These are phyloP conservation scores for Heteractis magnifica DNA, from an alignment of 92 coral and sea anemone species.

Conservation along the genomic window DNA sequence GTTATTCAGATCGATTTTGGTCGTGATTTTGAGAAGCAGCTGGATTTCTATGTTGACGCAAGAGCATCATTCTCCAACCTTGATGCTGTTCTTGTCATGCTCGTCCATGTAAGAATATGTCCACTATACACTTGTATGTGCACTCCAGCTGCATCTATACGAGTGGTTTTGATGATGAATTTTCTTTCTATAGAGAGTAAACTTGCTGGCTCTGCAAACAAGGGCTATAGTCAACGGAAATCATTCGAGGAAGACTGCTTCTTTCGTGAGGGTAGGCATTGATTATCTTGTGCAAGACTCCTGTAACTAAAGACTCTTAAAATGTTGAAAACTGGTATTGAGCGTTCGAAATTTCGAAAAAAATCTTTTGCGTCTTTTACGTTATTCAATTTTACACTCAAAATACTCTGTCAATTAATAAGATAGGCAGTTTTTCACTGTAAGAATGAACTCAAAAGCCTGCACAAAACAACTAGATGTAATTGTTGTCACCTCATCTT, in stretches of 20 bases:
- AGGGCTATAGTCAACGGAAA: conserved; percentile 88
- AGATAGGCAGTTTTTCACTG: too few relatives aligned
- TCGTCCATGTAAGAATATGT: conserved; percentile 68
- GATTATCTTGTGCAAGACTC: not conserved
- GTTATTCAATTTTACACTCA: too few relatives aligned
- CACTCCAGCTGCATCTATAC: not conserved
- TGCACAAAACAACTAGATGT: too few relatives aligned
- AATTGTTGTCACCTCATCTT: too few relatives aligned
- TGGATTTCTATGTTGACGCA: conserved; percentile 94
- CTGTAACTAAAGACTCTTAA: too few relatives aligned
- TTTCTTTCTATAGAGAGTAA: conserved; percentile 63
- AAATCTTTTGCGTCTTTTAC: too few relatives aligned
- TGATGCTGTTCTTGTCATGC: conserved; percentile 83
- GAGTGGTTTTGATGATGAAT: not conserved
- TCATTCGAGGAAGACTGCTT: conserved; percentile 96
- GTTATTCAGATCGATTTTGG: conserved; percentile 84
- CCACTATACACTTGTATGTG: not conserved
- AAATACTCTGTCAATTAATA: too few relatives aligned
- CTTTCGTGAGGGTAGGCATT: conserved; percentile 79
- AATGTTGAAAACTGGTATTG: not conserved
- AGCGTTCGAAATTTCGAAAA: not conserved
- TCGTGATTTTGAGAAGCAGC: conserved; percentile 98
- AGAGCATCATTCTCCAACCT: conserved; percentile 94
- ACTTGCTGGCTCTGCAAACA: conserved; percentile 84
- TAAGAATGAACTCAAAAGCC: too few relatives aligned